Base-by-base conservation (phyloP, 2,797 vertebrate species). In the Clamator glandarius region DNA sequence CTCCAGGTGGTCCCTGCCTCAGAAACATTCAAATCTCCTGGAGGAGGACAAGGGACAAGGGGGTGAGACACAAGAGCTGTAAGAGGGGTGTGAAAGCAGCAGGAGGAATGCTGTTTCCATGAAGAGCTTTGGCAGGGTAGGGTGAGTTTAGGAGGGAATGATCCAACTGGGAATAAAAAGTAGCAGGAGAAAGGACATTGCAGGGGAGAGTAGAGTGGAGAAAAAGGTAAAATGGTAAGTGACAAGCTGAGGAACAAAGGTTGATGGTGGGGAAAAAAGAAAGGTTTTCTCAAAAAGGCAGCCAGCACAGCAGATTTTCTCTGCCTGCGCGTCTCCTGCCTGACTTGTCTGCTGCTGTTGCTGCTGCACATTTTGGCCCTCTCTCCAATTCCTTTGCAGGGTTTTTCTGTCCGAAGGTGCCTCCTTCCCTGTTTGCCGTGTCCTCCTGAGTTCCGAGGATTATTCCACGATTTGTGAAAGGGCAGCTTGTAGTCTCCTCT, bases 191-290 rank as follows among this genome's bases (percentile, higher is more conserved):
- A 95, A 85, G 72, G 82, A 79, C 41, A 25, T n/a, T 85, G 61
- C 31, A 85, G 29, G 33, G 54, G 41, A 81, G 89, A 89, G 58
- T 1, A 74, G 36, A 11, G 28, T 84, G 51, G 28, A 57, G 41
- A n/a, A 57, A 69, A 82, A 90, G 77, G 67, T 89, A 91, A 44
- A 44, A 26, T 17, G 33, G 9, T 44, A 87, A 89, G 55, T 86
- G 89, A 92, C 67, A 80, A 80, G 75, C 57, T 79, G 63, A 87
- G 87, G 80, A 90, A 88, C 44, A 76, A 44, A 87, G 52, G 41
- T 19, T 73, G 91, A 90, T 73, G 55, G 18, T 44, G 59, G 44
- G 44, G 52, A 76, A 88, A 84, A 85, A 74, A 62, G 28, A 18
- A 24, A 25, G 15, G 20, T 66, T 79, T 82, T 36, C 19, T 51